phyloP scores from a whole-genome alignment of 2,797 vertebrate genomes.

The Allobates femoralis region DNA sequence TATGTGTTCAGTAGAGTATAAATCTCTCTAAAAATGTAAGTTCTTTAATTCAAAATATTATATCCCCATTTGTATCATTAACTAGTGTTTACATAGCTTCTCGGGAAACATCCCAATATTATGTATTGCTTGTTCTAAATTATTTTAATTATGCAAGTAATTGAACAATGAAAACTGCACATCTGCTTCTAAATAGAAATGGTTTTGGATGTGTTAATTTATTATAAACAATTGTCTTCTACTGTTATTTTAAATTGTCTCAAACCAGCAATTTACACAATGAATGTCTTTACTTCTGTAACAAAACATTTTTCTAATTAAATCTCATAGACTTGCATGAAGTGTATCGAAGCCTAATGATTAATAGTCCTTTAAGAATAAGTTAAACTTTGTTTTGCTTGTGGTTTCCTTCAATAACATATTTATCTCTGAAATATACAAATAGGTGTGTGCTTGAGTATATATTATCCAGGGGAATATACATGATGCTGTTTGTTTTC shows the following conservation, averaged over 20 bases:
- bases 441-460: too few species aligned
- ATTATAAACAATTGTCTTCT: constrained; percentile 14
- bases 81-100: not conserved
- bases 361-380: not conserved
- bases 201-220: constrained; percentile 28
- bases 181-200: constrained; percentile 54
- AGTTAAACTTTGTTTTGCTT: not conserved
- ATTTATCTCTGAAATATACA: not conserved
- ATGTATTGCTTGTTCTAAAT: constrained; percentile 30
- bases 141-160: constrained; percentile 46
- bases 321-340: not conserved
- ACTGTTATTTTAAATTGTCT: constrained; percentile 19
- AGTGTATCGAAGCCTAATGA: not conserved
- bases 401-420: not conserved
- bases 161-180: constrained; percentile 38
- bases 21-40: not conserved
- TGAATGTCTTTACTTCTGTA: not conserved
- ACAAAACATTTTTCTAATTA: constrained; percentile 20
- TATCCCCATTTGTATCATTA: not conserved
- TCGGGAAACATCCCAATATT: constrained; percentile 14
- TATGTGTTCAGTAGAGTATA: not conserved
- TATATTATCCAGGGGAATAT: too few species aligned
- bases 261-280: constrained; percentile 29
- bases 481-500: too few species aligned
- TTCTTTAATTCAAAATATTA: not conserved